Evolutionary conservation across 2,888 invertebrate genomes (phyloP), one percentile per base, ranked within the genome.

Genomic region (Hirtodrosophila confusa): DNA sequence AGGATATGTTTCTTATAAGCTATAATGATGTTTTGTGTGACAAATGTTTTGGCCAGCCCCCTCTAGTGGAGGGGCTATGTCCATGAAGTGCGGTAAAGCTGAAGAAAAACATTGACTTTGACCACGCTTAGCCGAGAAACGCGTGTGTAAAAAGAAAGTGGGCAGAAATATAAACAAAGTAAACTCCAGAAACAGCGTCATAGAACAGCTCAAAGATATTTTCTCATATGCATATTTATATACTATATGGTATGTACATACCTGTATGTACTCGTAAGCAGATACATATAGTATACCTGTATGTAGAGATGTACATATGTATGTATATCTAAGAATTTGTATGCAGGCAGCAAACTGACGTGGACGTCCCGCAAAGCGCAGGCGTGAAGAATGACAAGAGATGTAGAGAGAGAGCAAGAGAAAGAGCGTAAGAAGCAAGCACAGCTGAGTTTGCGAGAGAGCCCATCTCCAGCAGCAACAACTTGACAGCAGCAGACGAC

Each of bases 121-220:
- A 49, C 49, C 61, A 37, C 24, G 12, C 60, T 31, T 43, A 9
- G n/a, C n/a, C 8, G n/a, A 35, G 44, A 40, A 51, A 51, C 51
- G 8, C 58, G 71, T 63, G 67, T 66, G 49, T 79, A 82, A 85
- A 85, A 85, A 85, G 85, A 85, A 85, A 85, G 85, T 85, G 83
- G 85, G 87, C 78, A 82, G 75, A 75, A 75, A 71, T 48, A 73
- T 74, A 76, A 74, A 77, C 77, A 75, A 77, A 77, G 56, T 63
- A 31, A 11, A 75, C 45, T 53, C 49, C 49, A 63, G 17, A 51
- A 51, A 53, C 60, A 58, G 43, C 17, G 35, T 51, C 55, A 61
- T 45, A 84, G 79, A 77, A 84, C 70, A 63, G 55, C 55, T 41
- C 48, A 62, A 58, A 61, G 44, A 57, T 49, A 51, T 53, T 49